Base-by-base conservation (phyloP, 2,797 vertebrate species). In the Falco columbarius region DNA sequence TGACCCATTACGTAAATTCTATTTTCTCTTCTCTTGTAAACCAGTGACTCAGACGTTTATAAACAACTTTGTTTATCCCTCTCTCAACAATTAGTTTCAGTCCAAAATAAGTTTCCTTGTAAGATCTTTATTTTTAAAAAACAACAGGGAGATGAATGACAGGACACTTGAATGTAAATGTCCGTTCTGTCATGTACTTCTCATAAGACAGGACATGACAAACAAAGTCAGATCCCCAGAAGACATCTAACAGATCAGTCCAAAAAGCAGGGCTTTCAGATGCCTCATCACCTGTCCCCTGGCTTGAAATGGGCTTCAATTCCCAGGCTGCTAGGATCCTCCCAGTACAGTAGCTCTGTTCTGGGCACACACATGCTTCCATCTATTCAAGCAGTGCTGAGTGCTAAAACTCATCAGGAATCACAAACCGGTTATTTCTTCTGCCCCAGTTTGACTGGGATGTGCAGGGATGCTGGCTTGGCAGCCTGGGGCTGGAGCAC, bases 381-480 rank as follows among this genome's bases (percentile, higher is more conserved):
- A 47, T 24, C 32, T 0, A 0, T 24, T 36, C 12, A 36, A 55
- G 32, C 29, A 63, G 11, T 2, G 0, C 49, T 24, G 34, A 75
- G 29, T 14, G 21, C 22, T 70, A 29, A 36, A 89, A 61, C 19
- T 80, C 44, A 29, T 17, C 34, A 58, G 42, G 44, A 86, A 46
- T 62, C 89, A 47, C 30, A 38, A 16, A 68, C 20, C 3, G 2
- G 4, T 40, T 6, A 4, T 34, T 75, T 62, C 59, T 56, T 61
- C 42, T 66, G 49, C 12, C 29, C 46, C 0, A 0, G 4, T 19
- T 30, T 3, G 7, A 18, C 15, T 0, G 0, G 49, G 23, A n/a
- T 15, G 18, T 3, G 1, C 38, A 59, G 40, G 34, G 46, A 66
- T 4, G 32, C 24, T 49, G 10, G 32, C 27, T 54, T 68, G 44